Evolutionary conservation across 2,888 invertebrate genomes (phyloP).

Genomic region (Hirtodrosophila alboralis): DNA sequence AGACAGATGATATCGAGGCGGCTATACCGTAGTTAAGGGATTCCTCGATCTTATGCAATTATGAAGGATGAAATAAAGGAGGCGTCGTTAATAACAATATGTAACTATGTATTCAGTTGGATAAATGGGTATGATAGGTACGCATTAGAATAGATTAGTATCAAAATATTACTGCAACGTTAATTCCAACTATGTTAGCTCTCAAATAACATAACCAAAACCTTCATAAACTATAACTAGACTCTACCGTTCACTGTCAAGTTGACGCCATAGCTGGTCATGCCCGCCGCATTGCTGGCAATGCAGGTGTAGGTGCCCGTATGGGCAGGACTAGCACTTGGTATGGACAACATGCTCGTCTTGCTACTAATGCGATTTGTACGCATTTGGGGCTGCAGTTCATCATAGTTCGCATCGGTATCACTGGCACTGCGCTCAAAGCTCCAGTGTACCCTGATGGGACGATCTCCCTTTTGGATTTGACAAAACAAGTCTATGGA

Average conservation of each 20-base stretch:
- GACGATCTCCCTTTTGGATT: constrained; percentile 89
- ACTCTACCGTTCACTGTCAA: constrained; percentile 87
- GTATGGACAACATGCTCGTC: constrained; percentile 87
- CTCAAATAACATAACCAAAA: constrained; percentile 32
- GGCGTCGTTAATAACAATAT: constrained; percentile 11
- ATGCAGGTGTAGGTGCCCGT: constrained; percentile 91
- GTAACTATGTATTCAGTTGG: constrained; percentile 5
- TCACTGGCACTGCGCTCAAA: constrained; percentile 79
- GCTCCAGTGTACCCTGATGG: constrained; percentile 89
- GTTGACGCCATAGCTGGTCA: constrained; percentile 85
- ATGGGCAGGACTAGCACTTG: constrained; percentile 87
- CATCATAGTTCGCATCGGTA: constrained; percentile 48
- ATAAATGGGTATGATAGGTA: constrained; percentile 11
- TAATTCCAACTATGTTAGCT: constrained; percentile 33
- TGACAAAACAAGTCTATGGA: constrained; percentile 89
- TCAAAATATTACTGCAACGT: constrained; percentile 69
- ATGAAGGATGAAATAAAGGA: neutral
- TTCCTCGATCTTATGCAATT: no score
- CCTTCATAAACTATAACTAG: constrained; percentile 1
- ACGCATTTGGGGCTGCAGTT: constrained; percentile 84
- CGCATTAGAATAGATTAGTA: constrained; percentile 81
- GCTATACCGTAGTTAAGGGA: neutral
- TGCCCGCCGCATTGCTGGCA: constrained; percentile 90
- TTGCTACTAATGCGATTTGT: constrained; percentile 87
- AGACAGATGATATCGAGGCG: no score